These are phyloP conservation scores for Cossypha heuglini DNA, from an alignment of 2,797 vertebrate species.

Conservation along the genomic window DNA sequence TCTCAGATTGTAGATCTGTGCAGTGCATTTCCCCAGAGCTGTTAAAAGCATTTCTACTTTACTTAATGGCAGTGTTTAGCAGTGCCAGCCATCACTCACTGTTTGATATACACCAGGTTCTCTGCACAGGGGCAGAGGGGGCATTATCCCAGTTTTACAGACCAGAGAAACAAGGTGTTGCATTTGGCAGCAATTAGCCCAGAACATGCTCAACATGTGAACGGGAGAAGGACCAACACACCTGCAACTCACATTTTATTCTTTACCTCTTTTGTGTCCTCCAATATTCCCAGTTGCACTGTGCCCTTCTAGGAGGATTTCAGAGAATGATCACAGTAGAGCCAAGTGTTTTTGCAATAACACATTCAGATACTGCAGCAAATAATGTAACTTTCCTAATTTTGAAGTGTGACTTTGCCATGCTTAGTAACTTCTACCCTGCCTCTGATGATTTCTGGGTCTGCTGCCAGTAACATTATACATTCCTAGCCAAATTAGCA, in stretches of 20 bases:
- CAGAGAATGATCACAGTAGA: neutral
- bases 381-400: neutral
- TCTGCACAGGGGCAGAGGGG: neutral
- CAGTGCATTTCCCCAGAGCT: neutral
- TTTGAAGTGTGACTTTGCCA: neutral
- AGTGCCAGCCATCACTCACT: neutral
- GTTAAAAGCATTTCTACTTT: neutral
- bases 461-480: neutral
- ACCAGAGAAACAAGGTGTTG: neutral
- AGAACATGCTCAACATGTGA: fast-evolving
- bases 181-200: neutral
- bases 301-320: neutral
- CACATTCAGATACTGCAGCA: neutral
- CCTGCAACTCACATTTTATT: neutral
- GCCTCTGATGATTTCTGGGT: constrained; percentile 12
- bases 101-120: neutral
- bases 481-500: neutral
- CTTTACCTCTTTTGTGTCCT: neutral
- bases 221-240: neutral
- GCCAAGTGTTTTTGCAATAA: neutral
- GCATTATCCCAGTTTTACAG: neutral
- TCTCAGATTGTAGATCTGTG: neutral
- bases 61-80: neutral
- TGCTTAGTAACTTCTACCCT: neutral
- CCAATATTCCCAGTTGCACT: neutral